A percentile compares a stretch with the other conserved stretches of the same genome.
Evolutionary conservation across 2,797 vertebrate species (phyloP).

Genomic region (Luscinia megarhynchos): DNA sequence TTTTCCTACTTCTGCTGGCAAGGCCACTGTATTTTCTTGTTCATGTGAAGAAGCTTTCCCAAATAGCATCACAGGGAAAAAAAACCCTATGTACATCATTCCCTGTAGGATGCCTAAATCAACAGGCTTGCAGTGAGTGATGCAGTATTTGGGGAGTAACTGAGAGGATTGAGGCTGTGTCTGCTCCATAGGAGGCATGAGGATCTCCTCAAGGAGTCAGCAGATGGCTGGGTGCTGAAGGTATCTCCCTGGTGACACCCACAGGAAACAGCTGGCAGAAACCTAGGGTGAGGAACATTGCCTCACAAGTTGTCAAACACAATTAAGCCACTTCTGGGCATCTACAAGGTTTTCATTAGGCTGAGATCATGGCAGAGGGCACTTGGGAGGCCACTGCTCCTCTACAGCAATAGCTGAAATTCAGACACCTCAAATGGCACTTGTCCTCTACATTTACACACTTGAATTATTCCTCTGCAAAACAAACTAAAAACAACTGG

Average conservation of each 20-base stretch:
- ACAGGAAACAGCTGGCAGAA: conserved; percentile 16
- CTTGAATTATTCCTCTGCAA: not conserved
- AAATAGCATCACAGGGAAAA: not conserved
- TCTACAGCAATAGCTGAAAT: not conserved
- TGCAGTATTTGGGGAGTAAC: not conserved
- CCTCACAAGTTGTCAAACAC: not conserved
- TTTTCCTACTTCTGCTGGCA: conserved; percentile 9
- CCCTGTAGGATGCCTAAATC: not conserved
- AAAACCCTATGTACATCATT: not conserved
- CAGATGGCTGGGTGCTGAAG: not conserved
- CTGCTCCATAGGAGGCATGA: not conserved
- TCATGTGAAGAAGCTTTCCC: not conserved
- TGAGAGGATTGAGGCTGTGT: not conserved
- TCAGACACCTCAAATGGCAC: not conserved
- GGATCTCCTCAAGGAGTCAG: not conserved
- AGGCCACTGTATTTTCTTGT: not conserved
- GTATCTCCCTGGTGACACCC: not conserved
- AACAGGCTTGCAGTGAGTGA: not conserved
- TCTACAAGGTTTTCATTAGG: not conserved
- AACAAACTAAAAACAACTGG: not conserved
- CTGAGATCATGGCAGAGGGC: not conserved
- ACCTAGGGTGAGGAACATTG: not conserved
- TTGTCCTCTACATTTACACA: not conserved
- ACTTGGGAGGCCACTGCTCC: not conserved
- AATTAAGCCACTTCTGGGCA: not conserved